Base-by-base conservation (phyloP, 1,140 invertebrate genomes). In the Papilio machaon region DNA sequence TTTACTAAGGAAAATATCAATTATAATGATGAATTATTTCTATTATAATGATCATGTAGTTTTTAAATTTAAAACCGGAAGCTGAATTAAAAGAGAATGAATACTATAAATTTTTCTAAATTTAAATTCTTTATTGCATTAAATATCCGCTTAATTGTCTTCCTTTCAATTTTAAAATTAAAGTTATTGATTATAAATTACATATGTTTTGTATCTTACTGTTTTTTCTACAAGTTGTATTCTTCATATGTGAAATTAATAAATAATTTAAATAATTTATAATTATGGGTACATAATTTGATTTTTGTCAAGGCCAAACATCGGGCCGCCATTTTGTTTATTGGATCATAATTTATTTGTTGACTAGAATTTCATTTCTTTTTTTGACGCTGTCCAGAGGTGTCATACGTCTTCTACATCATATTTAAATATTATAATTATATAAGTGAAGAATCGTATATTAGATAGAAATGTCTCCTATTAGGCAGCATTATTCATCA, bases 401-500 rank as follows among this genome's bases (percentile, higher is more conserved):
- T 30, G 23, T 30, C 23, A 85, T 82, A 74, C 77, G 82, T 80
- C n/a, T 75, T 47, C 77, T 79, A 43, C 35, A 79, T 17, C 67
- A 78, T 86, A 83, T 81, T 83, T 73, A 82, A 85, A 87, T 58
- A 58, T 58, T 58, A 58, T 58, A 58, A 87, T 90, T 90, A 89
- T 91, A 73, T 91, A 91, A 91, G 88, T 84, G 83, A 87, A 87
- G 85, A 84, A 84, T 82, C 86, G 82, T 86, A 82, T 87, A 85
- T 85, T 84, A 81, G 83, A 84, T 83, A 87, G n/a, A 88, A 88
- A 94, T 93, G 92, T 91, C 91, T 84, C 92, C 90, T 83, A 85
- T 91, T 87, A 93, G 92, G 88, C 88, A 94, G 88, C 88, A 94
- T 90, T 93, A 91, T 87, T 90, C 91, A 47, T 90, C 90, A 85